These are phyloP conservation scores for Bagarius yarrelli DNA, from an alignment of 2,113 vertebrate species.

Conservation along the genomic window DNA sequence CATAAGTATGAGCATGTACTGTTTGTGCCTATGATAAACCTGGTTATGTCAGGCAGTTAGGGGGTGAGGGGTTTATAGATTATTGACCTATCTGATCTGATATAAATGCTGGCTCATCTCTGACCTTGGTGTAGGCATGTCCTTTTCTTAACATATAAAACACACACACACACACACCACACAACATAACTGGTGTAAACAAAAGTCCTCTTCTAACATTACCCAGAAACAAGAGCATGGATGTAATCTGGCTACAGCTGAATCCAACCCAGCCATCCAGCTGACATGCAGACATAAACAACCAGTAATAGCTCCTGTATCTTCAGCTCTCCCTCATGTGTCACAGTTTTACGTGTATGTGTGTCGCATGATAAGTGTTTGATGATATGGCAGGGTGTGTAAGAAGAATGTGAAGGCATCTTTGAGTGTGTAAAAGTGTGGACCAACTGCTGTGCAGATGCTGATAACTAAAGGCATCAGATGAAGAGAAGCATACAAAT, in stretches of 20 bases:
- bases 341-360: constrained; percentile 19
- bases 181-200: not conserved
- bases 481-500: not conserved
- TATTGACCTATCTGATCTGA: constrained; percentile 17
- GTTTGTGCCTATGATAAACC: not conserved
- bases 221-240: constrained; percentile 39
- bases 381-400: constrained; percentile 27
- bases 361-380: constrained; percentile 33
- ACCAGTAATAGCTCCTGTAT: constrained; percentile 25
- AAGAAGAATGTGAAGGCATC: constrained; percentile 16
- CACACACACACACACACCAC: constrained; percentile 2
- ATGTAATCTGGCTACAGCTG: constrained; percentile 39
- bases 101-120: constrained; percentile 18
- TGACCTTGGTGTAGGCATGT: constrained; percentile 30
- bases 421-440: not conserved
- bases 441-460: not conserved
- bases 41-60: not conserved
- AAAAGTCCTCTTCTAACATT: constrained; percentile 28
- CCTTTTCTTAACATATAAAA: constrained; percentile 9
- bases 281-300: constrained; percentile 47
- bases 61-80: constrained; percentile 8
- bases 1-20: constrained; percentile 3
- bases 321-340: constrained; percentile 11
- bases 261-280: constrained; percentile 19
- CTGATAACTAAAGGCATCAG: not conserved